Evolutionary conservation across 2,113 vertebrate species (phyloP), one percentile per base, ranked within the genome.

Genomic region (Cercopithecus mona): DNA sequence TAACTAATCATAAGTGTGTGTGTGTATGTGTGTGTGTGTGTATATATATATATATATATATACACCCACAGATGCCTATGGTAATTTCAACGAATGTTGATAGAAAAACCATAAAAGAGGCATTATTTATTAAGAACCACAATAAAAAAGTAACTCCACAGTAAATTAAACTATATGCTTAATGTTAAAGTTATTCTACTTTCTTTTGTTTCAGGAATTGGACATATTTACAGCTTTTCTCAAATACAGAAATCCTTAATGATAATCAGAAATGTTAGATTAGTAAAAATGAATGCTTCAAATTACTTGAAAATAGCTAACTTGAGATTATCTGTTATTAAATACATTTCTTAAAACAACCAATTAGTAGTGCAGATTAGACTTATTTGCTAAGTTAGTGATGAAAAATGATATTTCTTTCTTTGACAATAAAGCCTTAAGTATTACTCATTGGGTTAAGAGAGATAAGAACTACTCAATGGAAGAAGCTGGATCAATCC

Each of bases 271-370:
- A 52, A 92, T 61, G 82, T 82, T n/a, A 79, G 12, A 81, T 85
- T 20, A 70, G n/a, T 80, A 52, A 61, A 50, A 84, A 84, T n/a
- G 4, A 75, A 88, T 68, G 16, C 38, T 72, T 59, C 10, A 83
- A 85, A 85, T 68, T 94, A 81, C 9, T 43, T 43, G 12, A 82
- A 89, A 75, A 57, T 68, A 79, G 9, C 35, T 64, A 73, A 4
- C 16, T 64, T 78, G 11, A 64, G 14, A 82, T 70, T 80, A 38
- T 27, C 61, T 50, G 70, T 40, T 70, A 80, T 43, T 55, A 50
- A 88, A 92, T 66, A 35, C 72, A 9, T 68, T 87, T 61, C 64
- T 88, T 64, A 85, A 80, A 91, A 61, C 38, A 81, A 78, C 8
- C 1, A 70, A 13, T 64, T 40, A 86, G 3, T 88, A 32, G 40